These are phyloP conservation scores for Spodoptera exigua DNA, from an alignment of 2,888 invertebrate genomes.

Conservation along the genomic window DNA sequence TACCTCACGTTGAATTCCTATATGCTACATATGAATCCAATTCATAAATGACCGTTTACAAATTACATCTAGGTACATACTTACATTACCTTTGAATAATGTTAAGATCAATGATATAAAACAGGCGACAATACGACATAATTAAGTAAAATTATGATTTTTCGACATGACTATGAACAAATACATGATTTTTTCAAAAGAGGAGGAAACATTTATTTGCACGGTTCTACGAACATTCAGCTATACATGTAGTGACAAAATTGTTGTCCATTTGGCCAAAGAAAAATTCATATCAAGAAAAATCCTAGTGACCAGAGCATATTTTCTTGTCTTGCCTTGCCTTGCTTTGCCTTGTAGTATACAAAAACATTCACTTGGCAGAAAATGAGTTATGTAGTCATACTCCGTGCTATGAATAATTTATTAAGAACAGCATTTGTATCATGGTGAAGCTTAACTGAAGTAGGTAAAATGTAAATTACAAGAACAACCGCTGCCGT, in stretches of 20 bases:
- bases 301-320: conserved; percentile 31
- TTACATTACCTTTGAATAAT: no score
- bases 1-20: no score
- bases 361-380: conserved; percentile 16
- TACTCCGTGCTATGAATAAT: conserved; percentile 18
- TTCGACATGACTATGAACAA: no score
- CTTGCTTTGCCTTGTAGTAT: conserved; percentile 8
- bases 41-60: no score
- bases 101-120: no score
- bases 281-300: conserved; percentile 60
- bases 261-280: conserved; percentile 48
- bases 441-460: conserved; percentile 1
- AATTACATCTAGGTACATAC: no score
- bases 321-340: conserved; percentile 9
- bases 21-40: no score
- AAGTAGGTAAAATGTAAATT: conserved; percentile 9
- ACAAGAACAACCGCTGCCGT: no score
- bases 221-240: conserved; percentile 34
- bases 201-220: no score
- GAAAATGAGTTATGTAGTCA: conserved; percentile 11
- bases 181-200: no score
- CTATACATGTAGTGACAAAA: conserved; percentile 41
- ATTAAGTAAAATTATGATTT: no score
- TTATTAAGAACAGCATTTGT: conserved; percentile 23
- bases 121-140: no score